Conservation (phyloP, 2,888 invertebrate species). For the Athalia cordata region DNA sequence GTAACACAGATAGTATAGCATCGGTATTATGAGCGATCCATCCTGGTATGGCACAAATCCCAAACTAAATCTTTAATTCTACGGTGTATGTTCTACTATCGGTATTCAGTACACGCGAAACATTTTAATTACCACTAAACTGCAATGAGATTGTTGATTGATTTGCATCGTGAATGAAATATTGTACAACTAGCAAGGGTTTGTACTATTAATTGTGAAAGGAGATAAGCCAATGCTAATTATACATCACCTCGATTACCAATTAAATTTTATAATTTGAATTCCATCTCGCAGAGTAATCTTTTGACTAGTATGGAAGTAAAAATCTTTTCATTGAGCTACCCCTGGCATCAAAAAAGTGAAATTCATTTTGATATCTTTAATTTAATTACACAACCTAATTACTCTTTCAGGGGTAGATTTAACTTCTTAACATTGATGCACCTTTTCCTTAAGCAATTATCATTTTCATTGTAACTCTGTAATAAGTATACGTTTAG, state of each 20-base stretch:
- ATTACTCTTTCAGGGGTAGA: neutral
- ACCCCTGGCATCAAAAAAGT: neutral
- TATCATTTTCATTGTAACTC: slow-evolving; percentile 29
- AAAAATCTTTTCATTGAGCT: slow-evolving; percentile 12
- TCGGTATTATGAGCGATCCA: neutral
- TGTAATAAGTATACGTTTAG: slow-evolving; percentile 27
- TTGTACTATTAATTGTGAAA: neutral
- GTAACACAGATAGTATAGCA: neutral
- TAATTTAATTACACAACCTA: neutral
- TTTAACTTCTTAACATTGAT: neutral
- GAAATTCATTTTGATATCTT: neutral
- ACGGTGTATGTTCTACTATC: neutral
- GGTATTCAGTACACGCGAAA: neutral
- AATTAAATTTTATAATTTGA: neutral
- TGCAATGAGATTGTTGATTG: neutral
- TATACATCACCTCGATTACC: slow-evolving; percentile 22
- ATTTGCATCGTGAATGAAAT: neutral
- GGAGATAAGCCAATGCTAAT: slow-evolving; percentile 18
- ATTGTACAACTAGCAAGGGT: neutral
- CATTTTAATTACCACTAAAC: neutral
- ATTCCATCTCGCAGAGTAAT: neutral
- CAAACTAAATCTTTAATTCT: slow-evolving; percentile 7
- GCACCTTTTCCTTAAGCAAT: neutral
- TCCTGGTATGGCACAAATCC: slow-evolving; percentile 7
- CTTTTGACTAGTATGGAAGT: slow-evolving; percentile 11